Evolutionary conservation across 1,140 invertebrate species (phyloP).

Genomic region (Drosophila virilis): DNA sequence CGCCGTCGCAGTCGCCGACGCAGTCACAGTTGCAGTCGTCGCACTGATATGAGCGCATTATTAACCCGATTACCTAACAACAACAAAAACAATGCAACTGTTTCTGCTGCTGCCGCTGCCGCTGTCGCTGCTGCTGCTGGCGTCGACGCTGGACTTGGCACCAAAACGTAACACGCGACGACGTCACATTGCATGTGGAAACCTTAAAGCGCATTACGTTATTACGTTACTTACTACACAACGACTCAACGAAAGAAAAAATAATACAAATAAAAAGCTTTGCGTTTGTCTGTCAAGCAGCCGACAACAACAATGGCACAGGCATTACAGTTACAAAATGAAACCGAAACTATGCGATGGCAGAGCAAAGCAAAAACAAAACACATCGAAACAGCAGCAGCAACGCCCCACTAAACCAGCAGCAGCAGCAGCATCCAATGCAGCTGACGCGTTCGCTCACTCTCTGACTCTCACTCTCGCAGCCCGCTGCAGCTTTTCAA

Average conservation of each 20-base stretch:
- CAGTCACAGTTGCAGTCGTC: background rate
- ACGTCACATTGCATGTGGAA: constrained; percentile 65
- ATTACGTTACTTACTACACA: constrained; percentile 58
- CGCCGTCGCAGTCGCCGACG: background rate
- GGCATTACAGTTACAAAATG: constrained; percentile 79
- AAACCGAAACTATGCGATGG: constrained; percentile 62
- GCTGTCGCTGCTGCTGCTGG: background rate
- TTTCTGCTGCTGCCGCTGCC: background rate
- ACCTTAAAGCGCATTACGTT: constrained; percentile 72
- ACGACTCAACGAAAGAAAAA: constrained; percentile 7
- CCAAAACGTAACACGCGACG: constrained; percentile 69
- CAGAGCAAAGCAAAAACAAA: constrained; percentile 39
- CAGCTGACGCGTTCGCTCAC: constrained; percentile 38
- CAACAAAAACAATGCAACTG: constrained; percentile 44
- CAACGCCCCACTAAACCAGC: constrained; percentile 44
- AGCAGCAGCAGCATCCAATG: constrained; percentile 53
- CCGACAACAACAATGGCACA: constrained; percentile 52
- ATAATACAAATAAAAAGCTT: constrained; percentile 25
- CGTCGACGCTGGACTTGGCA: constrained; percentile 73
- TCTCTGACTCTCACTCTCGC: constrained; percentile 13
- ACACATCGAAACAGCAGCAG: constrained; percentile 22
- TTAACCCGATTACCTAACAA: constrained; percentile 57
- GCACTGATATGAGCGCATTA: constrained; percentile 57
- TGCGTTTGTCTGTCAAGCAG: constrained; percentile 33
- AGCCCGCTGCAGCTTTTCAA: constrained; percentile 68